Evolutionary conservation across 1,140 invertebrate species (phyloP).

Genomic region (Drosophila nebulosa): DNA sequence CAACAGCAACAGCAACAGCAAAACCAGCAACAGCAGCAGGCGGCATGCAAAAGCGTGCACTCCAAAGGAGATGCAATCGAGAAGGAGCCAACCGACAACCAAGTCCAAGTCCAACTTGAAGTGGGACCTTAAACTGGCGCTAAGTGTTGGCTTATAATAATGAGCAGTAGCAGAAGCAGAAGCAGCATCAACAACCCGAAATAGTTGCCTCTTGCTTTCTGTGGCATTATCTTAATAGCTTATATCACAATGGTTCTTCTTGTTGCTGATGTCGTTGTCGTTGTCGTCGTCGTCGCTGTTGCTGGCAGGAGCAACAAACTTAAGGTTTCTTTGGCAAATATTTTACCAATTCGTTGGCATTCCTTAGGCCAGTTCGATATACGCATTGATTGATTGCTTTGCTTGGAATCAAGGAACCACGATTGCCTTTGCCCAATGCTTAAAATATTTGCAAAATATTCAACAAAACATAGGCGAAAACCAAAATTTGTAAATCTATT

Average conservation of each 20-base stretch:
- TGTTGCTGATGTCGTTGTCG: background rate
- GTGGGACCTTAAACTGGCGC: slow-evolving; percentile 45
- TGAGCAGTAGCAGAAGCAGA: slow-evolving; percentile 53
- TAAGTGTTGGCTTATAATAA: slow-evolving; percentile 71
- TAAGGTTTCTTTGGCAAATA: background rate
- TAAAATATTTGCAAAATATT: no score
- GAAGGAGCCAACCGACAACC: slow-evolving; percentile 35
- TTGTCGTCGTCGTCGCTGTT: no score
- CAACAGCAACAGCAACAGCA: slow-evolving; percentile 43
- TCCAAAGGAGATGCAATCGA: slow-evolving; percentile 62
- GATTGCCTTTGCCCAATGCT: no score
- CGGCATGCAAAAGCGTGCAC: slow-evolving; percentile 48
- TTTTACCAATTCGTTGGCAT: slow-evolving; percentile 46
- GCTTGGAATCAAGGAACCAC: no score
- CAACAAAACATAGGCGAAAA: background rate
- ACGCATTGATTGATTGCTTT: slow-evolving; percentile 58
- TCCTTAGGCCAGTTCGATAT: slow-evolving; percentile 34
- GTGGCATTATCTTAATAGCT: slow-evolving; percentile 46
- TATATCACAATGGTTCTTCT: slow-evolving; percentile 33
- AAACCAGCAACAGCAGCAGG: slow-evolving; percentile 27
- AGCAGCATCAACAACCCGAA: slow-evolving; percentile 36
- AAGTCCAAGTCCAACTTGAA: background rate
- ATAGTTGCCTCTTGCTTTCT: slow-evolving; percentile 30
- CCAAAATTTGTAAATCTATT: no score
- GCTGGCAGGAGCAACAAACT: background rate